Conservation (phyloP, 2,888 invertebrate genomes). For the Drepana falcataria region DNA sequence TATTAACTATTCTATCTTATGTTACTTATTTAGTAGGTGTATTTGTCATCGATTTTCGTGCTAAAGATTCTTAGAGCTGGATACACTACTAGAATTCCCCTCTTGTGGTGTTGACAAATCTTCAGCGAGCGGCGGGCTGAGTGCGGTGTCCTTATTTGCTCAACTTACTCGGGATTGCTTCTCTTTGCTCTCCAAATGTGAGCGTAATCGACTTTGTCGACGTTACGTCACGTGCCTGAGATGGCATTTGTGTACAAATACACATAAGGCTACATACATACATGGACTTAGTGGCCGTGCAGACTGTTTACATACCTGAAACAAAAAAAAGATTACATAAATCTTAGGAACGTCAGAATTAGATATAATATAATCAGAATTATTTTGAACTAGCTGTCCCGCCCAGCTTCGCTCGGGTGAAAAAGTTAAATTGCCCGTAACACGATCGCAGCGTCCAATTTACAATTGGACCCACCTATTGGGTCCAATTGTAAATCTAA, state of each 20-base stretch:
- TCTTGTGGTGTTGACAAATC: not conserved
- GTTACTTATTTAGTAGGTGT: too few species aligned
- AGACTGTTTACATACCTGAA: constrained; percentile 18
- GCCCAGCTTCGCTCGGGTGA: too few species aligned
- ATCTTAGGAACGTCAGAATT: too few species aligned
- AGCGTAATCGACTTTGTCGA: constrained; percentile 21
- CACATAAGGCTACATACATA: not conserved
- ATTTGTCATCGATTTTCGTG: too few species aligned
- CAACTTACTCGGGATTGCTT: constrained; percentile 20
- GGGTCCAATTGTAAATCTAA: too few species aligned
- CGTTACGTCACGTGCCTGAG: constrained; percentile 18
- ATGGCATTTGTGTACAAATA: not conserved
- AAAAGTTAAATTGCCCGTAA: too few species aligned
- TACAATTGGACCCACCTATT: too few species aligned
- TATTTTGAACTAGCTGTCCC: too few species aligned
- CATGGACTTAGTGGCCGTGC: not conserved
- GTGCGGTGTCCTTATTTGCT: not conserved
- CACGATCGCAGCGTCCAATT: too few species aligned
- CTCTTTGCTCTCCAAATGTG: constrained; percentile 11
- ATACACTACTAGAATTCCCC: not conserved
- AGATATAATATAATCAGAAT: too few species aligned
- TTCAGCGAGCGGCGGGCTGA: not conserved
- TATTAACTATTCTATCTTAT: too few species aligned
- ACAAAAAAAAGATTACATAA: constrained; percentile 7
- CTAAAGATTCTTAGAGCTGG: not conserved